Evolutionary conservation across 2,113 vertebrate genomes (phyloP).

Genomic region (Mormyrus lacerda): DNA sequence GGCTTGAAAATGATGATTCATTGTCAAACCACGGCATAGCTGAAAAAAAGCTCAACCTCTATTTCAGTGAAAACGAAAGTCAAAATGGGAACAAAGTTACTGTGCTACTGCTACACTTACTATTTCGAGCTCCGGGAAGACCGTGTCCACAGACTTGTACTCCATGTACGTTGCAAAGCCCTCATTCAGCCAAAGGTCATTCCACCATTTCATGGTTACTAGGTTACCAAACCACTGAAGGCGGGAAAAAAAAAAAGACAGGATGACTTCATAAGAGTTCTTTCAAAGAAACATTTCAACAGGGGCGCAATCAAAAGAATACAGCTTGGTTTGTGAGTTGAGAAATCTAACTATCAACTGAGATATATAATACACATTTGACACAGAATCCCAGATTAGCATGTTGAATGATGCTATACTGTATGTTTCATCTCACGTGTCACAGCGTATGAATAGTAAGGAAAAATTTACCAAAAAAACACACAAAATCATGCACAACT

Average conservation of each 20-base stretch:
- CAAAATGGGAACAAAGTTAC: background rate
- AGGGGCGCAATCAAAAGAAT: background rate
- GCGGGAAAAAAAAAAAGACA: slow-evolving; percentile 25
- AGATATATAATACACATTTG: background rate
- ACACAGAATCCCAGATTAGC: background rate
- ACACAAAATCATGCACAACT: background rate
- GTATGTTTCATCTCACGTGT: background rate
- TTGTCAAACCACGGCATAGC: background rate
- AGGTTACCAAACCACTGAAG: slow-evolving; percentile 93
- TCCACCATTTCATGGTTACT: slow-evolving; percentile 97
- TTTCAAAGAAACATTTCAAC: background rate
- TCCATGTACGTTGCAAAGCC: slow-evolving; percentile 96
- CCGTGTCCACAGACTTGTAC: slow-evolving; percentile 69
- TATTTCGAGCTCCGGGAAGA: slow-evolving; percentile 65
- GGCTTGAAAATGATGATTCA: background rate
- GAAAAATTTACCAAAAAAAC: background rate
- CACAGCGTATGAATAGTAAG: background rate
- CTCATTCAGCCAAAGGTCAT: slow-evolving; percentile 93
- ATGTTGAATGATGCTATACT: background rate
- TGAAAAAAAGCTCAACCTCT: background rate
- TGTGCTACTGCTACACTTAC: slow-evolving; percentile 55
- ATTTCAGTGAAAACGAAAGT: background rate
- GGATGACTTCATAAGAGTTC: background rate
- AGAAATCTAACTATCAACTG: background rate
- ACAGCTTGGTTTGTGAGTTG: background rate